Evolutionary conservation across 1,140 invertebrate genomes (phyloP).

Genomic region (Diorhabda carinulata): DNA sequence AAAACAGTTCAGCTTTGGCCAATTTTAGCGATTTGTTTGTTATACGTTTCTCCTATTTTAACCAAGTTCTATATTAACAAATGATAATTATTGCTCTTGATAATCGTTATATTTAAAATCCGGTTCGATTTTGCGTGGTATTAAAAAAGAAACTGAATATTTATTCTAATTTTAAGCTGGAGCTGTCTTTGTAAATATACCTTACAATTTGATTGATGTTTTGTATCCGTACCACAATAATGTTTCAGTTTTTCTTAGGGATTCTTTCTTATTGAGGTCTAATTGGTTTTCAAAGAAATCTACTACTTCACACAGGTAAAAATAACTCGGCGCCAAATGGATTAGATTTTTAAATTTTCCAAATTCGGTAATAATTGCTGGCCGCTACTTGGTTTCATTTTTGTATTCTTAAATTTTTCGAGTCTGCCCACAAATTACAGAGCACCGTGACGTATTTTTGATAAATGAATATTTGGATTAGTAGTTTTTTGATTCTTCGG

Average conservation of each 20-base stretch:
- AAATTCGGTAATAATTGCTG: slow-evolving; percentile 32
- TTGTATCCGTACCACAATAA: slow-evolving; percentile 24
- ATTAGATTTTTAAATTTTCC: slow-evolving; percentile 32
- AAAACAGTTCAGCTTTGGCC: no score
- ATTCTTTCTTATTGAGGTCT: slow-evolving; percentile 5
- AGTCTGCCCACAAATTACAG: slow-evolving; percentile 31
- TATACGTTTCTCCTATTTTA: no score
- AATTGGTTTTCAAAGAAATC: slow-evolving; percentile 12
- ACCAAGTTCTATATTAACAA: no score
- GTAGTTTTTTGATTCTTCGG: not conserved
- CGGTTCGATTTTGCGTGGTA: slow-evolving; percentile 25
- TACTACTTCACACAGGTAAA: slow-evolving; percentile 21
- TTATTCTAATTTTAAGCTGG: slow-evolving; percentile 29
- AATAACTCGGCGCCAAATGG: slow-evolving; percentile 30
- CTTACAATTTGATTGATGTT: slow-evolving; percentile 31
- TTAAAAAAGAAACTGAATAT: slow-evolving; percentile 22
- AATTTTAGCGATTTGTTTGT: no score
- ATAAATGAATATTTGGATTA: slow-evolving; percentile 32
- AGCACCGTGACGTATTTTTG: slow-evolving; percentile 29
- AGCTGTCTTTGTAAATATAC: slow-evolving; percentile 33
- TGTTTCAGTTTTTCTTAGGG: slow-evolving; percentile 14
- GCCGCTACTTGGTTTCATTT: slow-evolving; percentile 29
- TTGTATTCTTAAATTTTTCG: slow-evolving; percentile 26
- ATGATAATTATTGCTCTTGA: no score
- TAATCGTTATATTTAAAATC: slow-evolving; percentile 1